Percentiles rank a stretch among this genome's conserved stretches.
These are phyloP conservation scores for Chionoecetes opilio DNA, from an alignment of 1,140 invertebrate species.

Conservation along the genomic window DNA sequence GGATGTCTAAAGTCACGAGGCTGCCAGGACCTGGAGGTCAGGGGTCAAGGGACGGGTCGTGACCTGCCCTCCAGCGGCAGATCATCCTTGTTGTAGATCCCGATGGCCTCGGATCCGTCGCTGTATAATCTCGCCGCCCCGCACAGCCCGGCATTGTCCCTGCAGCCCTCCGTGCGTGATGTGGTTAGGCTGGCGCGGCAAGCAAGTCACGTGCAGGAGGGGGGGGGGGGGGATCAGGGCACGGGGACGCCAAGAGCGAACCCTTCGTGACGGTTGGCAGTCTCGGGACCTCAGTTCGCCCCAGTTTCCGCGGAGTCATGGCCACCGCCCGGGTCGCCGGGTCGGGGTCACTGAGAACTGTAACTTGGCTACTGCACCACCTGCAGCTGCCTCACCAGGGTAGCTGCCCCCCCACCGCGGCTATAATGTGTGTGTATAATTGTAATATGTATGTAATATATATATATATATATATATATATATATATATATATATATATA, in stretches of 20 bases:
- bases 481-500: too few relatives aligned
- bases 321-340: neutral
- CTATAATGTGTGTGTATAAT: too few relatives aligned
- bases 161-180: neutral
- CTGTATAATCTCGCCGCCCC: neutral
- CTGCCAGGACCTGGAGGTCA: neutral
- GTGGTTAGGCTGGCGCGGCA: neutral
- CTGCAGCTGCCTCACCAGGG: neutral
- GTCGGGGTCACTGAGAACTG: slow-evolving; percentile 25
- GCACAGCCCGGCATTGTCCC: neutral
- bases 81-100: neutral
- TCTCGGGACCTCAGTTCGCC: neutral
- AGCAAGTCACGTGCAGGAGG: neutral
- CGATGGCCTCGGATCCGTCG: neutral
- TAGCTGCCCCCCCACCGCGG: neutral
- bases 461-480: too few relatives aligned
- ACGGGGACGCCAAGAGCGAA: neutral
- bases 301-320: neutral
- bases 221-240: neutral
- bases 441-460: too few relatives aligned
- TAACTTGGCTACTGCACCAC: neutral
- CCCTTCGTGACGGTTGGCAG: neutral
- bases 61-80: neutral
- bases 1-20: neutral
- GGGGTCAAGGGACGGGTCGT: neutral